Percentiles rank a stretch among this genome's conserved stretches.
These are phyloP conservation scores for Tragulus kanchil DNA, from an alignment of 2,113 vertebrate species.

Conservation along the genomic window DNA sequence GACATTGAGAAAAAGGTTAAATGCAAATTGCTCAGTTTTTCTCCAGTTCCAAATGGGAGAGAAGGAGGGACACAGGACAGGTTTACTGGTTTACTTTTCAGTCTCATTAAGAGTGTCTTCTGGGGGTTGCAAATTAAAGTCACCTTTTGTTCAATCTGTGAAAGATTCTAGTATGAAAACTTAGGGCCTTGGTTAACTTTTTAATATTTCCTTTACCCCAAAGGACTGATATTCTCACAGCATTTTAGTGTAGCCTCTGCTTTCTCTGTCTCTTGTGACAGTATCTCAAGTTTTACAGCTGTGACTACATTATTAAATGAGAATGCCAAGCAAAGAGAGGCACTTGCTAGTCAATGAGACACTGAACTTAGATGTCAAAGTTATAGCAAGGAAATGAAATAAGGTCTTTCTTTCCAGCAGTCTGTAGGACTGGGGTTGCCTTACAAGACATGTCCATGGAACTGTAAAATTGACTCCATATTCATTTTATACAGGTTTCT, in stretches of 20 bases:
- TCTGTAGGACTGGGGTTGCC: background rate
- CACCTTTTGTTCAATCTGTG: slow-evolving; percentile 44
- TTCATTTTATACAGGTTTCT: too few relatives aligned
- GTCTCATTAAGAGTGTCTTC: slow-evolving; percentile 27
- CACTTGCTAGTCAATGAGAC: background rate
- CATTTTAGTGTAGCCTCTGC: slow-evolving; percentile 35
- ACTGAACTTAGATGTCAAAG: slow-evolving; percentile 48
- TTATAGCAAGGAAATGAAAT: slow-evolving; percentile 29
- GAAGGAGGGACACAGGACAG: background rate
- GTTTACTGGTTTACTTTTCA: slow-evolving; percentile 24
- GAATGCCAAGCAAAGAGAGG: slow-evolving; percentile 51
- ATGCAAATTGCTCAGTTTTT: slow-evolving; percentile 12
- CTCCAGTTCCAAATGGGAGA: background rate
- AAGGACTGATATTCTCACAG: slow-evolving; percentile 34
- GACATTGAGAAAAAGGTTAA: slow-evolving; percentile 40
- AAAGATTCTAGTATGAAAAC: slow-evolving; percentile 31
- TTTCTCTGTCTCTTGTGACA: slow-evolving; percentile 61
- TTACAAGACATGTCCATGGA: too few relatives aligned
- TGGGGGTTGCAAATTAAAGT: slow-evolving; percentile 35
- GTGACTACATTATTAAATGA: slow-evolving; percentile 63
- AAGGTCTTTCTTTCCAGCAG: slow-evolving; percentile 1
- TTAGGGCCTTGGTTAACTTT: slow-evolving; percentile 40
- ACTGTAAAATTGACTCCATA: too few relatives aligned
- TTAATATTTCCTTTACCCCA: background rate
- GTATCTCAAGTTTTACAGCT: slow-evolving; percentile 48